Conservation (phyloP, 2,113 vertebrate species). For the Amphiprion percula region DNA sequence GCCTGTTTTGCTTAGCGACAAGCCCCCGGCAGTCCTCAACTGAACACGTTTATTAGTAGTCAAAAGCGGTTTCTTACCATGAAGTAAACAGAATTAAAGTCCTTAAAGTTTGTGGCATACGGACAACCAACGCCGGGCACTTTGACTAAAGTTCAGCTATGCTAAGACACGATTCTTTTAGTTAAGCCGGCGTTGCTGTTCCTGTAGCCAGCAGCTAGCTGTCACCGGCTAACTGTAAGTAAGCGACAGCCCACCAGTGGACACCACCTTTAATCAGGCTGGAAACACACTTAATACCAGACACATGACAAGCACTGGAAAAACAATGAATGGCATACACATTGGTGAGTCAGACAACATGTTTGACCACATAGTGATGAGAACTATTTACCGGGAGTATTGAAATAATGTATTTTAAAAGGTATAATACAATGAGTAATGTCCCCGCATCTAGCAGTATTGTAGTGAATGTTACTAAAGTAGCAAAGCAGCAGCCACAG, state of each 20-base stretch:
- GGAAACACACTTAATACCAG: too few relatives aligned
- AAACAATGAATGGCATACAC: too few relatives aligned
- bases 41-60: not conserved
- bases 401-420: too few relatives aligned
- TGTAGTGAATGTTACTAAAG: not conserved
- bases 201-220: conserved; percentile 8
- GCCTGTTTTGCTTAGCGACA: not conserved
- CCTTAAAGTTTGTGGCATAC: conserved; percentile 5
- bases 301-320: too few relatives aligned
- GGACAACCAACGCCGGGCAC: not conserved
- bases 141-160: conserved; percentile 2
- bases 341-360: too few relatives aligned
- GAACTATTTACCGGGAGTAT: too few relatives aligned
- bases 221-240: conserved; percentile 7
- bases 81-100: conserved; percentile 32
- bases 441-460: not conserved
- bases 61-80: conserved; percentile 60
- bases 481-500: not conserved
- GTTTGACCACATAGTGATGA: too few relatives aligned
- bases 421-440: too few relatives aligned
- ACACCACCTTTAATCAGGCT: not conserved
- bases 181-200: not conserved
- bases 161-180: not conserved
- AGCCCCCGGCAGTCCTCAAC: not conserved
- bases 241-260: conserved; percentile 36